Evolutionary conservation across 2,113 vertebrate species (phyloP), one percentile per base, ranked within the genome.

Genomic region (Marmota monax): DNA sequence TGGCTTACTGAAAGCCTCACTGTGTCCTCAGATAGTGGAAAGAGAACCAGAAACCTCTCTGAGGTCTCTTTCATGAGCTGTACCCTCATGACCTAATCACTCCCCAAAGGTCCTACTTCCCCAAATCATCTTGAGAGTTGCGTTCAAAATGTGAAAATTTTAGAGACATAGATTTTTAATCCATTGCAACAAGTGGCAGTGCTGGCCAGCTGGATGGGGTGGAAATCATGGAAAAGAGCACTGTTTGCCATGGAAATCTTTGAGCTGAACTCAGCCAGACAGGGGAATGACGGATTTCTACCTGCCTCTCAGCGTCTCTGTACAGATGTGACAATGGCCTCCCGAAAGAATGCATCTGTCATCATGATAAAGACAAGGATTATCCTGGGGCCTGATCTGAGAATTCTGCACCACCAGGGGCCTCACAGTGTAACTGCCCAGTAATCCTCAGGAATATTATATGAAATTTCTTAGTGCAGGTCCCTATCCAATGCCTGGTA

Each of bases 341-440:
- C 29, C 14, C 7, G 22, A 86, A 86, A 78, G 39, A 20, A 20
- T 39, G 45, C 0, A 29, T 14, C 65, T 51, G 14, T 25, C 23
- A 0, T 48, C 13, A 7, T 56, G 29, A 17, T 1, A 7, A 14
- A 27, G 10, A 18, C 4, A 2, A 69, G n/a, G 7, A 1, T 1
- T 22, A 4, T 58, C 13, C 34, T 16, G 22, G 9, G 34, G 18
- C 69, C 0, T 32, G 6, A 0, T 14, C 34, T 25, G 34, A 42
- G 17, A 56, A 45, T 18, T 1, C 1, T 9, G 34, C 12, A 69
- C 42, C 14, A 27, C 61, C 37, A 1, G 5, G 3, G 14, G 42
- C n/a, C 45, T 77, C 39, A 7, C 32, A 16, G 65, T 4, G 34
- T 34, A 32, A 69, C 4, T 69, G 11, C 13, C 13, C 32, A 32